Conservation (phyloP, 2,888 invertebrate species). For the Luperina testacea region DNA sequence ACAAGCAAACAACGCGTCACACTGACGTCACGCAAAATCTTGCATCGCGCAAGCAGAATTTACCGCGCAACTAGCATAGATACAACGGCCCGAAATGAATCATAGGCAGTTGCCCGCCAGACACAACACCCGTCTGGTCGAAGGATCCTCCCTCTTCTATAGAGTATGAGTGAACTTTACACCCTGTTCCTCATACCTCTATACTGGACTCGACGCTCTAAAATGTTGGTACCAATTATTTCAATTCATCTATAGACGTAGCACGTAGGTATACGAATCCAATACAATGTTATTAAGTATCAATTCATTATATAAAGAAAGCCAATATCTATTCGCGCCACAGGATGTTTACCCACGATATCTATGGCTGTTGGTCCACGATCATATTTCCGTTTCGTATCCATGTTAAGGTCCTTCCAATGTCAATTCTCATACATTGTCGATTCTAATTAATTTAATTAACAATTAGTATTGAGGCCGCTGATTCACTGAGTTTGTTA, state of each 20-base stretch:
- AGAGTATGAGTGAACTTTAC: no score
- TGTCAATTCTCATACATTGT: conserved; percentile 66
- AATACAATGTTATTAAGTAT: conserved; percentile 45
- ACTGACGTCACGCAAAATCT: no score
- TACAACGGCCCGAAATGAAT: no score
- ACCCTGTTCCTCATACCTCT: no score
- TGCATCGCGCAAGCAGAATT: no score
- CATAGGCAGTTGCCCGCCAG: no score
- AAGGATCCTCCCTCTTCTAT: no score
- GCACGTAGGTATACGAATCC: not conserved
- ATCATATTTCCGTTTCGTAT: conserved; percentile 70
- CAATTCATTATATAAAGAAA: conserved; percentile 68
- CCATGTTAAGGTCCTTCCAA: conserved; percentile 76
- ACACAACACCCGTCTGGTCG: no score
- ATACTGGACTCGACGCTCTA: no score
- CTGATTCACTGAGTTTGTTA: conserved; percentile 47
- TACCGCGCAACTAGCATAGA: no score
- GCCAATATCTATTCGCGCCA: conserved; percentile 55
- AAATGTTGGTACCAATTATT: not conserved
- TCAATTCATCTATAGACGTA: not conserved
- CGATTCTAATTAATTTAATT: conserved; percentile 59
- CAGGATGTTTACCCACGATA: conserved; percentile 78
- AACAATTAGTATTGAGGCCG: conserved; percentile 61
- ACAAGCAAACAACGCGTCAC: no score
- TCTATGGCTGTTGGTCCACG: conserved; percentile 39